These are phyloP conservation scores for Kryphioiulus occultus DNA, from an alignment of 2,888 invertebrate genomes.

Conservation along the genomic window DNA sequence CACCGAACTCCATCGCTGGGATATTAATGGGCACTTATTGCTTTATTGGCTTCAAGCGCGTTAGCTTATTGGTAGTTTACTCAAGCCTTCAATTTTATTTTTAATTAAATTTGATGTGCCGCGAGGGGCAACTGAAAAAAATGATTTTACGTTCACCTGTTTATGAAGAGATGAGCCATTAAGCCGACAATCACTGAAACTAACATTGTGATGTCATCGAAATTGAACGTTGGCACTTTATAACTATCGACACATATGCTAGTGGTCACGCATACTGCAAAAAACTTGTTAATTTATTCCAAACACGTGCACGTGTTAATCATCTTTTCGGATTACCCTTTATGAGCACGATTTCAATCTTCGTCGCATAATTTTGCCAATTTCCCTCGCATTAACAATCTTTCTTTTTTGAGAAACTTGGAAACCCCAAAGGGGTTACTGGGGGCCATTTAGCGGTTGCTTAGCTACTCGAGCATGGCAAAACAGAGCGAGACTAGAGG, in stretches of 20 bases:
- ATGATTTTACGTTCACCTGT: background rate
- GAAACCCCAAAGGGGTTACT: slow-evolving; percentile 25
- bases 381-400: slow-evolving; percentile 17
- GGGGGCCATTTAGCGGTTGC: slow-evolving; percentile 29
- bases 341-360: slow-evolving; percentile 7
- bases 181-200: background rate
- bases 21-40: background rate
- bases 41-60: background rate
- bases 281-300: background rate
- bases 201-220: background rate
- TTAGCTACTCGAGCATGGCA: background rate
- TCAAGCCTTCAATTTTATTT: background rate
- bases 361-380: slow-evolving; percentile 29
- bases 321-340: slow-evolving; percentile 24
- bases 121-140: background rate
- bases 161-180: background rate
- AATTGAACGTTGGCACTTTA: background rate
- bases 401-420: slow-evolving; percentile 15
- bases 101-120: background rate
- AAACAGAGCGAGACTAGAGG: background rate
- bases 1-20: background rate
- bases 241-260: background rate
- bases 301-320: background rate
- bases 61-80: background rate
- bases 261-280: background rate